A percentile compares a stretch with the other conserved stretches of the same genome.
phyloP scores from a whole-genome alignment of 2,888 invertebrate species.

The Melipona bicolor region DNA sequence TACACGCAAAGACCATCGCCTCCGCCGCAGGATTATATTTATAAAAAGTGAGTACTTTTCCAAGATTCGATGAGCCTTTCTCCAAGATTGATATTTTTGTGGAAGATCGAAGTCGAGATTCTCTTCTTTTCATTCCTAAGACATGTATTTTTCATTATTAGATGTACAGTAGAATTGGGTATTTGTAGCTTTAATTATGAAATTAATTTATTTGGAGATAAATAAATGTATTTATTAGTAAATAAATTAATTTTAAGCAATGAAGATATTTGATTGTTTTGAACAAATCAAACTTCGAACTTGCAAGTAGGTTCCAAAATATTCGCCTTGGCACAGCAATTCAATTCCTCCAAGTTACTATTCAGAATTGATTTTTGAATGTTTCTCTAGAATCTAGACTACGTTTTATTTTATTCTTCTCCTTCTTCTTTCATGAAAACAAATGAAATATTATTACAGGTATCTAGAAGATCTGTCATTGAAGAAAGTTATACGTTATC shows the following conservation, averaged over 20 bases:
- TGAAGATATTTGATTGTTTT: no score
- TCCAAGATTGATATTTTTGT: background rate
- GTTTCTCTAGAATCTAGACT: background rate
- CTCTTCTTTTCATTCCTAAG: background rate
- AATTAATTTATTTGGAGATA: background rate
- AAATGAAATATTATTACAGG: constrained; percentile 74
- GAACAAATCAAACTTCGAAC: no score
- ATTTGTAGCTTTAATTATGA: background rate
- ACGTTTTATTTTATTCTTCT: background rate
- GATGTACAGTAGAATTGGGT: background rate
- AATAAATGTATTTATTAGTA: background rate
- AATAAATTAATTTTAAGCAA: no score
- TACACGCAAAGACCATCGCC: constrained; percentile 81
- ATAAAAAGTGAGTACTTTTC: constrained; percentile 83
- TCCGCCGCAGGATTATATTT: constrained; percentile 84
- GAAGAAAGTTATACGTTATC: constrained; percentile 48
- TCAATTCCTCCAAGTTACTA: background rate
- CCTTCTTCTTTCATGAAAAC: background rate
- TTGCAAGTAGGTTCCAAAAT: no score
- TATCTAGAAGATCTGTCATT: constrained; percentile 83
- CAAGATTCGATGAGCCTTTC: constrained; percentile 71
- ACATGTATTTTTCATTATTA: background rate
- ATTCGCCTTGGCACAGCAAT: no score
- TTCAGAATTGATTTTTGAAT: background rate
- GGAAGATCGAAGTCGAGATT: background rate